These are phyloP conservation scores for Syngnathoides biaculeatus DNA, from an alignment of 2,113 vertebrate species.

Conservation along the genomic window DNA sequence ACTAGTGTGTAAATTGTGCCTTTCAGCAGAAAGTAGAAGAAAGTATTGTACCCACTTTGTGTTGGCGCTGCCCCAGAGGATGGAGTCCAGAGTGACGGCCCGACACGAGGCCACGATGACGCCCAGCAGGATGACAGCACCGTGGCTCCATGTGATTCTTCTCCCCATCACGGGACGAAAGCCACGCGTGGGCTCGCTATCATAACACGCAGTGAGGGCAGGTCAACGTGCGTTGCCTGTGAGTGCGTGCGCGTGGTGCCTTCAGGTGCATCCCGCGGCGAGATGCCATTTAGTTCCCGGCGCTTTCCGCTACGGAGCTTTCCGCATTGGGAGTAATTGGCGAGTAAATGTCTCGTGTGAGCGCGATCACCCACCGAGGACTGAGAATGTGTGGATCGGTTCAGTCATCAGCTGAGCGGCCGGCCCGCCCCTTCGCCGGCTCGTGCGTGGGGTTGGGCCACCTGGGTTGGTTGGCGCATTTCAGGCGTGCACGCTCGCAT, in stretches of 20 bases:
- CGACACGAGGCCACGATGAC: conserved; percentile 35
- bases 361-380: conserved; percentile 34
- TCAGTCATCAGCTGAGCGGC: conserved; percentile 57
- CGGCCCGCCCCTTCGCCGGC: conserved; percentile 41
- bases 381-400: conserved; percentile 41
- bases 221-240: conserved; percentile 8
- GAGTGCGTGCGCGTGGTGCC: conserved; percentile 37
- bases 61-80: conserved; percentile 66
- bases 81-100: conserved; percentile 56
- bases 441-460: conserved; percentile 20
- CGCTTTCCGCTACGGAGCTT: conserved; percentile 19
- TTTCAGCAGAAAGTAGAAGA: not conserved
- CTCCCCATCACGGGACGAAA: conserved; percentile 61
- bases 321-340: conserved; percentile 61
- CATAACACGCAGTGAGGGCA: conserved; percentile 30
- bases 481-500: not conserved
- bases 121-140: conserved; percentile 46
- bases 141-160: conserved; percentile 44
- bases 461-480: conserved; percentile 13
- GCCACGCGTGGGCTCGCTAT: conserved; percentile 29
- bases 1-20: not conserved
- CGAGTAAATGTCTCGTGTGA: conserved; percentile 40
- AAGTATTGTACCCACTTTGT: conserved; percentile 58
- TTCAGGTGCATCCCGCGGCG: conserved; percentile 43
- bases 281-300: conserved; percentile 23